Evolutionary conservation across 2,113 vertebrate species (phyloP), one percentile per base, ranked within the genome.

Genomic region (Chroicocephalus ridibundus): DNA sequence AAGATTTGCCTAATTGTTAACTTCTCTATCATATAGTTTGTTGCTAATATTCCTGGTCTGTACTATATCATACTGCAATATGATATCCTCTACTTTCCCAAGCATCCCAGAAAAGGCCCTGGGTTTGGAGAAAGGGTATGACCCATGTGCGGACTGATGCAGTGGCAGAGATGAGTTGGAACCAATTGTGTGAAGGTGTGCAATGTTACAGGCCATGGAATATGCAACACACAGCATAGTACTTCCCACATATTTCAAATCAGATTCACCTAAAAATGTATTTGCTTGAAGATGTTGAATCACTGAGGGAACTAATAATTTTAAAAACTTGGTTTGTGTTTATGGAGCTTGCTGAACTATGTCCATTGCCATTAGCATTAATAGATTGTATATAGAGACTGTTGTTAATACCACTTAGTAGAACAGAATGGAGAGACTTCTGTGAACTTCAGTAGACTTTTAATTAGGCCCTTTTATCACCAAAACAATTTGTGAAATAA

Each of bases 111-210:
- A 52, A 71, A 18, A 26, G 18, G 26, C 27, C 7, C 19, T 74
- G n/a, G 7, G 8, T 68, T 80, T 72, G 42, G 62, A n/a, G 46
- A 61, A 70, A 14, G 24, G 19, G 10, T 66, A 24, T 82, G 52
- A n/a, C 10, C 15, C 0, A 0, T 1, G 0, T 54, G 22, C 1
- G 2, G 31, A 24, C 12, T 46, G 26, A n/a, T 2, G 2, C 5
- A 40, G 84, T 31, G 26, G 19, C 44, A 86, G 62, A 82, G 27
- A 54, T 34, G n/a, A 82, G 6, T 2, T 68, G 21, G n/a, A 69
- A n/a, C 12, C 19, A 32, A 11, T 32, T 65, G 22, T 27, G 16
- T 75, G 20, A 18, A 44, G 36, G 4, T 24, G 15, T 81, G n/a
- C 26, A 52, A 4, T 60, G 38, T 64, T 51, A 26, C 22, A 42